These are phyloP conservation scores for Himalopsyche japonica DNA, from an alignment of 2,888 invertebrate genomes.

Conservation along the genomic window DNA sequence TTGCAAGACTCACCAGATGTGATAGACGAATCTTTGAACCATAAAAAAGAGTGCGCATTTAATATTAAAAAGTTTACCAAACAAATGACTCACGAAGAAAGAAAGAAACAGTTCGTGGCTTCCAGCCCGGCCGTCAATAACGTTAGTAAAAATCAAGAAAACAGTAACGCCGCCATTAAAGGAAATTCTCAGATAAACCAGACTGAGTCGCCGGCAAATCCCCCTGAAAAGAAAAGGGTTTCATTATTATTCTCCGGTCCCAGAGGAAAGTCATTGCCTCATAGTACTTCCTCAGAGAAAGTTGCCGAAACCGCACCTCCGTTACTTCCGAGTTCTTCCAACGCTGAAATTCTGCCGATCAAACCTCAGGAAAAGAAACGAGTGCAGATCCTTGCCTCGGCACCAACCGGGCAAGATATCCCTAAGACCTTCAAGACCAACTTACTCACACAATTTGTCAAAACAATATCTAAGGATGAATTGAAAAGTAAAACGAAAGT, in stretches of 20 bases:
- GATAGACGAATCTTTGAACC: conserved; percentile 1
- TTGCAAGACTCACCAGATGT: neutral
- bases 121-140: neutral
- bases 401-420: conserved; percentile 47
- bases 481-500: neutral
- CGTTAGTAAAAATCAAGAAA: neutral
- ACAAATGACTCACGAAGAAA: conserved; percentile 45
- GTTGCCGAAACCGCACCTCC: neutral
- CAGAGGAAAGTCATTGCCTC: conserved; percentile 21
- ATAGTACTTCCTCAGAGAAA: neutral
- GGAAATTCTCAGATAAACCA: too few species aligned
- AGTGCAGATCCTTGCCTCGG: conserved; percentile 49
- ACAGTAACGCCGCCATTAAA: too few species aligned
- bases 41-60: conserved; percentile 37
- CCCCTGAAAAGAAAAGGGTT: conserved; percentile 28
- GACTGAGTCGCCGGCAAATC: neutral
- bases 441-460: conserved; percentile 56
- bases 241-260: conserved; percentile 31
- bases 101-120: conserved; percentile 42
- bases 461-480: conserved; percentile 41
- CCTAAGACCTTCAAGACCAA: conserved; percentile 47
- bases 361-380: conserved; percentile 44
- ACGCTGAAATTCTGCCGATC: neutral
- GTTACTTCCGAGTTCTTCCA: neutral
- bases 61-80: conserved; percentile 48